Base-by-base conservation (phyloP, 2,888 invertebrate species). In the Octonoba sinensis region DNA sequence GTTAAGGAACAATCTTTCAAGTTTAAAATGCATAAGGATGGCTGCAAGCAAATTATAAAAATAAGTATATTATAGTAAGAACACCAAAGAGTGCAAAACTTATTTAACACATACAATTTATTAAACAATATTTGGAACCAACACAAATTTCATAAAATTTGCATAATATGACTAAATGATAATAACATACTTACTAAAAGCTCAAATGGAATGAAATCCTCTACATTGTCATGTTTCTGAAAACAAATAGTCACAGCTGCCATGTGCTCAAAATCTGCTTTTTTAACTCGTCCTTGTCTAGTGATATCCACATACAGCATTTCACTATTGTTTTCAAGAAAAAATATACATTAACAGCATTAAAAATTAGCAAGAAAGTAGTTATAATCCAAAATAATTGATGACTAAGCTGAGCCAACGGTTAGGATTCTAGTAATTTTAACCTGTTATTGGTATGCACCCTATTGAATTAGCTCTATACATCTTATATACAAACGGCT, bases 1-100 rank as follows among this genome's bases (percentile, higher is more conserved):
- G 73, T 73, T 3, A 81, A 62, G 18, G 79, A 81, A n/a, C 73
- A 73, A 27, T 81, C 73, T 20, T 62, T 81, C 56, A 81, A 56
- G 47, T 81, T 81, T 56, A 81, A 64, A 57, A 81, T 67, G 47
- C 79, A 81, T 20, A 81, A 51, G 18, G 72, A 67, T 15, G 59
- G 49, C 79, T 81, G 44, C 0, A 66, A 67, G 13, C 6, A 12
- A 62, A 62, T 3, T 16, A 62, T 16, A 16, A 16, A 24, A 62
- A 36, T 62, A 57, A n/a, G 20, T 20, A 1, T 12, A 57, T 18
- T n/a, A n/a, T n/a, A n/a, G 22, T 4, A 57, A 6, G 15, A 18
- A 56, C 56, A 57, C 18, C 15, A 57, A 57, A 57, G 1, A 57
- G 18, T 12, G 20, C 1, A 22, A 4, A 20, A 36, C 11, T 36